Base-by-base conservation (phyloP, 2,888 invertebrate species). In the Cataglyphis cursor region DNA sequence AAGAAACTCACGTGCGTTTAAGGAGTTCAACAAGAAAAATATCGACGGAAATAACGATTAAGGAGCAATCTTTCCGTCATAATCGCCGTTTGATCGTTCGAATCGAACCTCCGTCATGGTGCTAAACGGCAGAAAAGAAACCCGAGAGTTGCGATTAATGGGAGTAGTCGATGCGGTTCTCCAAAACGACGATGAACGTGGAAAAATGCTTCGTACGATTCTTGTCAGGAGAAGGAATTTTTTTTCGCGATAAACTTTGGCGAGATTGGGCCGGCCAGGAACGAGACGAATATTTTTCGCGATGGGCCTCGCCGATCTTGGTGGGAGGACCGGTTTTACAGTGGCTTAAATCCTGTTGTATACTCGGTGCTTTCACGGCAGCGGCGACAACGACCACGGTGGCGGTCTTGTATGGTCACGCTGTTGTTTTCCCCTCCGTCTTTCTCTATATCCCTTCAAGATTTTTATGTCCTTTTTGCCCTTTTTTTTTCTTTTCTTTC, bases 301-400 rank as follows among this genome's bases (percentile, higher is more conserved):
- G 83, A 89, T 90, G 90, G 86, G 84, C 81, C 76, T 62, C 65
- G 83, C 80, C 81, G 85, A 66, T 85, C 85, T 86, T 89, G 88
- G 90, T 90, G 90, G 90, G 90, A 90, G 90, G 90, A 90, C 90
- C 90, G 90, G 90, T 90, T 90, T 90, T 84, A 90, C 90, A 89
- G 90, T 90, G 90, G 90, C 90, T 90, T 90, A 90, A 90, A 90
- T 90, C 89, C 90, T 90, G 90, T 90, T 90, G 90, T 90, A 85
- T 24, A 54, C 72, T 51, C 81, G 70, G 89, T 70, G 82, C 88
- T 88, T 88, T 90, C 90, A 89, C 84, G 87, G 85, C 57, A 24
- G 38, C 66, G 54, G 38, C 65, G 57, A 28, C 12, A 51, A 38
- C 35, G 54, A 48, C 48, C 41, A 73, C 28, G 65, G 28, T 28